A percentile compares a stretch with the other conserved stretches of the same genome.
phyloP scores from a whole-genome alignment of 2,888 invertebrate species.

The Xestia sexstrigata region DNA sequence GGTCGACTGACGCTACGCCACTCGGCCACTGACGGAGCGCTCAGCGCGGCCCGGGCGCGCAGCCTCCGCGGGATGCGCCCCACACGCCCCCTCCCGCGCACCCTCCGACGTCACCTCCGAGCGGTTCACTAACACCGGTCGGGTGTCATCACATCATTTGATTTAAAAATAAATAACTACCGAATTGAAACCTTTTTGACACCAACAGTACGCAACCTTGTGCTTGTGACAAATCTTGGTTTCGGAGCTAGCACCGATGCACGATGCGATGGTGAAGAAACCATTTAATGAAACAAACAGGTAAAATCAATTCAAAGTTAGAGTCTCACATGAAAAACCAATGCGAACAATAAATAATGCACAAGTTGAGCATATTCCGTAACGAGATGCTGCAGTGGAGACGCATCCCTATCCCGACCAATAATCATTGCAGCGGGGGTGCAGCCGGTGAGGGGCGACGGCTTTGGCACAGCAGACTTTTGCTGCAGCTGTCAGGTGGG shows the following conservation, averaged over 20 bases:
- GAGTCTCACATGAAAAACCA: background rate
- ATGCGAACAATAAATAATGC: background rate
- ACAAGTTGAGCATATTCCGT: background rate
- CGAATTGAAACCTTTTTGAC: conserved; percentile 8
- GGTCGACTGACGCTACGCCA: conserved; percentile 69
- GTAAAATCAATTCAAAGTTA: background rate
- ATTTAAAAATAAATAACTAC: conserved; percentile 21
- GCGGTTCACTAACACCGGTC: conserved; percentile 62
- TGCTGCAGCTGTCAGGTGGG: no score
- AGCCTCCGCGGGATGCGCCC: conserved; percentile 71
- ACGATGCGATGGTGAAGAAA: background rate
- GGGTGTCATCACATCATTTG: background rate
- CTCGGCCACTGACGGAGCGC: no score
- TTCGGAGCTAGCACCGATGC: background rate
- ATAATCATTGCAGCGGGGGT: conserved; percentile 43
- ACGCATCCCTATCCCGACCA: conserved; percentile 28
- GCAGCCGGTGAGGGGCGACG: conserved; percentile 22
- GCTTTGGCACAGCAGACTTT: no score
- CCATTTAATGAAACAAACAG: background rate
- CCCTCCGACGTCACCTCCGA: conserved; percentile 61
- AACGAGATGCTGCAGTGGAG: conserved; percentile 17
- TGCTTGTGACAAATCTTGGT: background rate
- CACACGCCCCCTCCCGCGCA: conserved; percentile 61
- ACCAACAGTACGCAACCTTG: background rate
- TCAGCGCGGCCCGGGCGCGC: conserved; percentile 66